phyloP scores from a whole-genome alignment of 2,113 vertebrate genomes.

The Salvelinus alpinus region DNA sequence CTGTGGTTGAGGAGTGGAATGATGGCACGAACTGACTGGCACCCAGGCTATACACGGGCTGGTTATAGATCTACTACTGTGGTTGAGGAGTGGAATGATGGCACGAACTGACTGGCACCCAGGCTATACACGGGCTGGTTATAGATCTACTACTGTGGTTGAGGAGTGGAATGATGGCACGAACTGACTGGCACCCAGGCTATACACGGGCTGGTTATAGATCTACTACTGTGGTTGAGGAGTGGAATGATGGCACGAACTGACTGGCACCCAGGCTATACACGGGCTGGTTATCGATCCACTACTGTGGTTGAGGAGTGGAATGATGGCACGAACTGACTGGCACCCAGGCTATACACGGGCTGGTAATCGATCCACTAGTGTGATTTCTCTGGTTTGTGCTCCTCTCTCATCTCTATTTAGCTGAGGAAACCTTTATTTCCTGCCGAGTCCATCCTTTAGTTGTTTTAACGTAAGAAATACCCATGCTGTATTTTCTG shows the following conservation, averaged over 20 bases:
- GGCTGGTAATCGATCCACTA: too few species aligned
- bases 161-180: background rate
- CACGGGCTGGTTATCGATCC: slow-evolving; percentile 25
- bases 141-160: background rate
- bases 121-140: slow-evolving; percentile 29
- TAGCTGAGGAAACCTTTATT: background rate
- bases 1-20: background rate
- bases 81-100: background rate
- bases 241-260: background rate
- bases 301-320: background rate
- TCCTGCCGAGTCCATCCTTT: background rate
- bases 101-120: background rate
- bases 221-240: too few species aligned
- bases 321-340: background rate
- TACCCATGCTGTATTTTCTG: slow-evolving; percentile 20
- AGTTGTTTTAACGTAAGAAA: slow-evolving; percentile 21
- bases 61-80: background rate
- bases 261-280: slow-evolving; percentile 7
- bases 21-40: background rate
- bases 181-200: too few species aligned
- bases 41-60: slow-evolving; percentile 31
- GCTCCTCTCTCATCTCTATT: background rate
- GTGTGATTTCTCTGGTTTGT: background rate
- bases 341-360: too few species aligned
- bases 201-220: too few species aligned